A percentile compares a stretch with the other conserved stretches of the same genome.
phyloP scores from a whole-genome alignment of 2,797 vertebrate genomes.

The Furcifer pardalis region DNA sequence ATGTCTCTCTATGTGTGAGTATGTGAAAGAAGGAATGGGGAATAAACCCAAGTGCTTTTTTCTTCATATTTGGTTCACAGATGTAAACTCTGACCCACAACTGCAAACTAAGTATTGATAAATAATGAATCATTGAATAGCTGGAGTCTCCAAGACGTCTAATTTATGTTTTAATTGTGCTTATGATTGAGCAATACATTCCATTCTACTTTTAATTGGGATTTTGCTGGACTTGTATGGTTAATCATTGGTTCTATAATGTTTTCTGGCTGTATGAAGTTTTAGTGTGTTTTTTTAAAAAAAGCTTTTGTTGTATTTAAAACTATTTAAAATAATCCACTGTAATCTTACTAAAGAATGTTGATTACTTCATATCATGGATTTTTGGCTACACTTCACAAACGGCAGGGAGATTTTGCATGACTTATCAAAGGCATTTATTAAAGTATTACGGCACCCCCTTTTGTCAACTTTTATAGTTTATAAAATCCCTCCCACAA shows the following conservation, averaged over 20 bases:
- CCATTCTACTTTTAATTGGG: conserved; percentile 59
- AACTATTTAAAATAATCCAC: conserved; percentile 59
- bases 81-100: conserved; percentile 67
- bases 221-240: conserved; percentile 39
- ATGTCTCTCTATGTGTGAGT: background rate
- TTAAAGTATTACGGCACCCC: background rate
- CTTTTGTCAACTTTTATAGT: conserved; percentile 34
- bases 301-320: conserved; percentile 62
- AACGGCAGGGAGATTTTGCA: conserved; percentile 19
- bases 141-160: conserved; percentile 32
- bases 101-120: conserved; percentile 55
- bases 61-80: conserved; percentile 60
- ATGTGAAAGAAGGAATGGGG: conserved; percentile 65
- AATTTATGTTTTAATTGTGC: conserved; percentile 68
- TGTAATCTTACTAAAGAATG: conserved; percentile 58
- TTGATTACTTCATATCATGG: conserved; percentile 58
- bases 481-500: background rate
- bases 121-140: conserved; percentile 63
- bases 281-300: conserved; percentile 38
- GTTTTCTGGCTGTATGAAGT: conserved; percentile 34
- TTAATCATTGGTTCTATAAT: conserved; percentile 41
- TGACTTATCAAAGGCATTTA: conserved; percentile 31
- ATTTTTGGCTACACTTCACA: conserved; percentile 38
- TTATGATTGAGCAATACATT: conserved; percentile 63
- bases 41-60: conserved; percentile 72